Evolutionary conservation across 2,888 invertebrate genomes (phyloP).

Genomic region (Coenonympha glycerion): DNA sequence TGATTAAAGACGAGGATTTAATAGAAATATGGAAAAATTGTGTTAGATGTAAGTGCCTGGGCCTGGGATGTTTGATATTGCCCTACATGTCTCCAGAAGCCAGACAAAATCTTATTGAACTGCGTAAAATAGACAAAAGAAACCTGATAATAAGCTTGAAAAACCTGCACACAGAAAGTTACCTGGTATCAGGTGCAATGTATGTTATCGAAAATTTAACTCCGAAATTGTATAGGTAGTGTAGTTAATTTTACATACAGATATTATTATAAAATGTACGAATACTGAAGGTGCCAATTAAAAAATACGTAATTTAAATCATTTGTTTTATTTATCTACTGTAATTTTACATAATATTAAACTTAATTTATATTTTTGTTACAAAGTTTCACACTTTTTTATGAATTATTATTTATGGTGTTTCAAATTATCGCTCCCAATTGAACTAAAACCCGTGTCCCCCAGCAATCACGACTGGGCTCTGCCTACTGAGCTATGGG

Average conservation of each 20-base stretch:
- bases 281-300: too few species aligned
- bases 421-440: too few species aligned
- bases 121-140: slow-evolving; percentile 64
- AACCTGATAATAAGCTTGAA: slow-evolving; percentile 64
- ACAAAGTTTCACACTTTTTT: too few species aligned
- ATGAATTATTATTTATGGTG: too few species aligned
- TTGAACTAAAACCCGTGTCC: too few species aligned
- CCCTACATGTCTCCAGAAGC: slow-evolving; percentile 62
- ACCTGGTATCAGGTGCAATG: slow-evolving; percentile 67
- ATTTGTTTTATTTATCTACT: too few species aligned
- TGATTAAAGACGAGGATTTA: slow-evolving; percentile 64
- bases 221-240: slow-evolving; percentile 44
- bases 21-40: slow-evolving; percentile 69
- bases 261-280: too few species aligned
- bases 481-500: too few species aligned
- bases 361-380: too few species aligned
- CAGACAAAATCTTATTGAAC: slow-evolving; percentile 52
- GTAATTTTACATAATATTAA: too few species aligned
- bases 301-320: too few species aligned
- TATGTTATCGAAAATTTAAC: slow-evolving; percentile 60
- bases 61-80: slow-evolving; percentile 63
- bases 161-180: slow-evolving; percentile 64
- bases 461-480: too few species aligned
- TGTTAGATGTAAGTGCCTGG: slow-evolving; percentile 60
- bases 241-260: not conserved